Evolutionary conservation across 2,113 vertebrate genomes (phyloP).

Genomic region (Leuciscus idus): DNA sequence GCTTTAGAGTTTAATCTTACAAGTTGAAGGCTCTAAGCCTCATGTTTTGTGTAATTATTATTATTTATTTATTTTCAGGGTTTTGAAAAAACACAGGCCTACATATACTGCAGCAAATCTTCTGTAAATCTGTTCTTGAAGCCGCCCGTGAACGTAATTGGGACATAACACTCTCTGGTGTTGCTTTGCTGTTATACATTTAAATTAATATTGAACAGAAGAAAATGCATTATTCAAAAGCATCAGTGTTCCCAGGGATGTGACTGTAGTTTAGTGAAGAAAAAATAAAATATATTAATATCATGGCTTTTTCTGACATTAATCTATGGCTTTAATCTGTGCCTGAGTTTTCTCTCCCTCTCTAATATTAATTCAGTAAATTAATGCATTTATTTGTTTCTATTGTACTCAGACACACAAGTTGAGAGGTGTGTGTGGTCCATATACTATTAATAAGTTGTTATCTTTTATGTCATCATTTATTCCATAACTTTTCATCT

Average conservation of each 20-base stretch:
- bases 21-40: slow-evolving; percentile 27
- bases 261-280: neutral
- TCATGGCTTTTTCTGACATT: neutral
- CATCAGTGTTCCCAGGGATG: neutral
- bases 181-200: slow-evolving; percentile 17
- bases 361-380: slow-evolving; percentile 1
- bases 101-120: slow-evolving; percentile 23
- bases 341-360: neutral
- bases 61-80: neutral
- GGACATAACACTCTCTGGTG: neutral
- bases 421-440: neutral
- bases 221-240: slow-evolving; percentile 20
- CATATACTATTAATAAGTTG: neutral
- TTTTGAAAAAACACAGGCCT: neutral
- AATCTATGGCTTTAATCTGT: slow-evolving; percentile 18
- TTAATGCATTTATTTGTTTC: neutral
- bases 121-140: slow-evolving; percentile 26
- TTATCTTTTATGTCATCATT: slow-evolving; percentile 19
- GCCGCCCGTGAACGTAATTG: neutral
- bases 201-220: slow-evolving; percentile 28
- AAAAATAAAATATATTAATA: neutral
- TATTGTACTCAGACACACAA: neutral
- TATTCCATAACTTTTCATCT: neutral
- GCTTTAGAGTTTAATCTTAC: slow-evolving; percentile 29
- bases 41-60: slow-evolving; percentile 27